Evolutionary conservation across 1,140 invertebrate genomes (phyloP), one percentile per base, ranked within the genome.

Genomic region (Lepidotrigona ventralis): DNA sequence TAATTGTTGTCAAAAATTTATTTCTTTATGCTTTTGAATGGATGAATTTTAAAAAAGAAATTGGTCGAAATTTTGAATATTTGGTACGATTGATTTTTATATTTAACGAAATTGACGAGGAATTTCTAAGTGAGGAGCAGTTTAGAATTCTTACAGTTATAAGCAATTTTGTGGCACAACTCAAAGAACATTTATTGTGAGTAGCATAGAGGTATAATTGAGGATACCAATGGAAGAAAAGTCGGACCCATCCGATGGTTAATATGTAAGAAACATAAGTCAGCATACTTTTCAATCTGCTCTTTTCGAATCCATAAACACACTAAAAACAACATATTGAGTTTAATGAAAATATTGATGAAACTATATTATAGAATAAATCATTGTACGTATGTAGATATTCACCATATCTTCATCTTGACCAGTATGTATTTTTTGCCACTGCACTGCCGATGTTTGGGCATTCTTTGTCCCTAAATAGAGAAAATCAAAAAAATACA

Each of bases 171-270:
- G 97, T 96, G 1, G 98, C 98, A n/a, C 95, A 90, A 68, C 95
- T 94, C 54, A 99, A 95, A 60, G 95, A 91, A 90, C 97, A 98
- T 85, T 94, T 94, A 39, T 92, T 92, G 90, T 97, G 96, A 2
- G 97, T 98, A 3, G 96, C 95, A 79, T 97, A 96, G 29, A 99
- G 94, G 88, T 96, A 95, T 93, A 97, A 96, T 74, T 96, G 96
- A 1, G 98, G 97, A 93, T 96, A 97, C 98, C 98, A 99, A 92
- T 98, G 97, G 92, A 98, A 97, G 63, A 98, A 91, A 56, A 99
- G 94, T 53, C 97, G 95, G 12, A 98, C 93, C 14, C 97, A 90
- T 51, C 98, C 98, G 26, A 95, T 93, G 17, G 96, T 97, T 17
- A 97, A 71, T 4, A 97, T 87, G 77, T 96, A 96, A 11, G 95